These are phyloP conservation scores for Drosophila guanche DNA, from an alignment of 1,140 invertebrate genomes.

Conservation along the genomic window DNA sequence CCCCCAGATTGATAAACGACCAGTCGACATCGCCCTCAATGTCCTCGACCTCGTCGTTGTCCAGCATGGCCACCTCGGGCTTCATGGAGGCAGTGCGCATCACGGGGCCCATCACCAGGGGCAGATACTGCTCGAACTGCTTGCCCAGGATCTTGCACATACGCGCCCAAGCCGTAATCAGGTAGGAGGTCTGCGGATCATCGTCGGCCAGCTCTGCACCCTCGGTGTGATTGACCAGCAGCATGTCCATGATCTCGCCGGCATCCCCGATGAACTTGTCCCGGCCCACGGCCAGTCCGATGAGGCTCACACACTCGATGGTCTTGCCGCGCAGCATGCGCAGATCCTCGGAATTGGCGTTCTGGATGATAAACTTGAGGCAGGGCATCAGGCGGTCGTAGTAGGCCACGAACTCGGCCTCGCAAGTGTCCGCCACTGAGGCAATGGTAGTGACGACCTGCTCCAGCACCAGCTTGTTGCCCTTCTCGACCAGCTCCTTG, in stretches of 20 bases:
- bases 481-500: conserved; percentile 95
- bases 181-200: conserved; percentile 98
- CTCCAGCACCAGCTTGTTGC: conserved; percentile 98
- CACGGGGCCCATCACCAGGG: conserved; percentile 98
- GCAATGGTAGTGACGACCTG: conserved; percentile 98
- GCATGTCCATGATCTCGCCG: conserved; percentile 97
- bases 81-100: conserved; percentile 97
- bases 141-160: conserved; percentile 99
- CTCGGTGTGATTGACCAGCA: conserved; percentile 95
- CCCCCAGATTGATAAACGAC: conserved; percentile 98
- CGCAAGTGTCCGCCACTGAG: conserved; percentile 98
- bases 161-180: conserved; percentile 99
- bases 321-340: conserved; percentile 96
- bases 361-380: conserved; percentile 98
- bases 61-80: conserved; percentile 97
- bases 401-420: conserved; percentile 93
- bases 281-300: conserved; percentile 97
- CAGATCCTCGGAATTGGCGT: conserved; percentile 94
- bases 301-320: conserved; percentile 99
- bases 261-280: conserved; percentile 98
- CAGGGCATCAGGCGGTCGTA: conserved; percentile 96
- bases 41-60: conserved; percentile 95
- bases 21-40: conserved; percentile 96
- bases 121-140: conserved; percentile 98
- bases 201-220: conserved; percentile 92